Evolutionary conservation across 2,113 vertebrate genomes (phyloP), one percentile per base, ranked within the genome.

Genomic region (Thalassarche chlororhynchos): DNA sequence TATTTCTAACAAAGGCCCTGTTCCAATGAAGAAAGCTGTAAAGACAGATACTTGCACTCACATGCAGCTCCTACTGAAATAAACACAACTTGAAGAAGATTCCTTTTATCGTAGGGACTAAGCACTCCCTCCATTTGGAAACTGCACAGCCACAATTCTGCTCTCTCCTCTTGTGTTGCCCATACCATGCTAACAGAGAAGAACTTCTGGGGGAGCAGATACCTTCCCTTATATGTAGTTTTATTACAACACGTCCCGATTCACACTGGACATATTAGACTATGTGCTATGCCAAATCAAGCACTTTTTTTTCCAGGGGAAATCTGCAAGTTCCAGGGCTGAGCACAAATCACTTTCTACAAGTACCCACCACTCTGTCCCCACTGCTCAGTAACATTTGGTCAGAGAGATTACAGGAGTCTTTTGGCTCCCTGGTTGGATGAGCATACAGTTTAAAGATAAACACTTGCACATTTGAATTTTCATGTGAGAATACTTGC

Each of bases 391-490:
- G 87, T 80, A 91, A 78, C 72, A 24, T 80, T 93, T 94, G 75
- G 75, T 86, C 81, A 83, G 81, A 83, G 72, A 95, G 74, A 94
- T 80, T 92, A 96, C 18, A 91, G 54, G 28, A 87, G 57, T 65
- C 78, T 90, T 87, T 88, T 93, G n/a, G 66, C 86, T 72, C 91
- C 46, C 82, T 88, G 70, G 68, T 40, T 86, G 71, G 78, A 77
- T 90, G 68, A 95, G 70, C 51, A 64, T 23, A 38, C n/a, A 87
- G 46, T 90, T 91, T 79, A 71, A 96, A 94, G 84, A 91, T 83
- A 94, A 93, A 90, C 58, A 88, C 49, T 87, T 72, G 32, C 40
- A 80, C 44, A 52, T 95, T 84, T 95, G 89, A 83, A 87, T 91
- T 90, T 91, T 91, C 72, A 80, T 90, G 75, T 2, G 13, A 95